These are phyloP conservation scores for Monopis laevigella DNA, from an alignment of 2,888 invertebrate genomes.

Conservation along the genomic window DNA sequence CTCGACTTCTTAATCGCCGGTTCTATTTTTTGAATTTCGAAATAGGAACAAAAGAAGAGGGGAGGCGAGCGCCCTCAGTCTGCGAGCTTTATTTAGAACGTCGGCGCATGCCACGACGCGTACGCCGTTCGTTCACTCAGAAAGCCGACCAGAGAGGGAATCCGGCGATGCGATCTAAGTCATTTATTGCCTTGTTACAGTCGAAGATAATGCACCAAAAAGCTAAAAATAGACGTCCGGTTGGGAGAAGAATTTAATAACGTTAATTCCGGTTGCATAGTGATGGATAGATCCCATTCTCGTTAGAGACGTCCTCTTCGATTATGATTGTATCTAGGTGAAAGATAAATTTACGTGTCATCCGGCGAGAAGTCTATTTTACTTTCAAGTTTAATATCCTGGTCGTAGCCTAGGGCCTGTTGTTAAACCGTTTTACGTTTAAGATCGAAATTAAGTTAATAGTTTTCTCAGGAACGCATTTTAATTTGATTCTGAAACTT, in stretches of 20 bases:
- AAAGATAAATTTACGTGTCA: conserved; percentile 8
- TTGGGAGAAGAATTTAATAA: conserved; percentile 31
- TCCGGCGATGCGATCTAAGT: conserved; percentile 20
- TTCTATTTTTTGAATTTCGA: conserved; percentile 59
- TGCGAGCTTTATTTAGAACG: conserved; percentile 37
- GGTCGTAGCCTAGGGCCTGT: no score
- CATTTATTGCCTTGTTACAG: conserved; percentile 34
- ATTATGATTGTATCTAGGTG: conserved; percentile 11
- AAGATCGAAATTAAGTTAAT: no score
- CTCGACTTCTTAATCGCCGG: conserved; percentile 24
- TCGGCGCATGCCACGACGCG: conserved; percentile 41
- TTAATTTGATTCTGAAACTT: no score
- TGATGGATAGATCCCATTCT: conserved; percentile 49
- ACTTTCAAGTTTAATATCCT: conserved; percentile 1
- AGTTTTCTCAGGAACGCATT: no score
- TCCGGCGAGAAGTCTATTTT: conserved; percentile 6
- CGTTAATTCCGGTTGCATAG: conserved; percentile 32
- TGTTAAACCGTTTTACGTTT: no score
- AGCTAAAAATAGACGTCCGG: conserved; percentile 51
- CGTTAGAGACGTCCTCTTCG: conserved; percentile 30
- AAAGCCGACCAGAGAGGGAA: conserved; percentile 33
- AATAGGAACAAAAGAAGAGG: conserved; percentile 65
- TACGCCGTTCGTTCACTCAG: conserved; percentile 57
- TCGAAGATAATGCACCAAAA: conserved; percentile 15
- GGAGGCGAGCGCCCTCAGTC: conserved; percentile 57